Conservation (phyloP, 2,797 vertebrate genomes). For the Enteromius viviparus region DNA sequence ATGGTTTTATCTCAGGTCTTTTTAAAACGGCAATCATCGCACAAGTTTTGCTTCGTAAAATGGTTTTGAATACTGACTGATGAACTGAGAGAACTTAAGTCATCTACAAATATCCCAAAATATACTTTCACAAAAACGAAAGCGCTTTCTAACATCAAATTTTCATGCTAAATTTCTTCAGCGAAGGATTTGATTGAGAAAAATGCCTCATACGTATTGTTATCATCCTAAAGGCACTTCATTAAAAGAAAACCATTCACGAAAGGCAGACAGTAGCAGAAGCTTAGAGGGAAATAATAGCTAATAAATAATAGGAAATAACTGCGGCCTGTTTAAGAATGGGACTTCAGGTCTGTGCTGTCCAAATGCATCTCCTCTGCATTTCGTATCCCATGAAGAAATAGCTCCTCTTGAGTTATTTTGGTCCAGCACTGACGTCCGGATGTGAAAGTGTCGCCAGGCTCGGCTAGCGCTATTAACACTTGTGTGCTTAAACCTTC, state of each 20-base stretch:
- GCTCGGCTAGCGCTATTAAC: background rate
- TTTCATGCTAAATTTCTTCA: background rate
- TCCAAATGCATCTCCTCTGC: background rate
- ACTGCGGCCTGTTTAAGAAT: conserved; percentile 32
- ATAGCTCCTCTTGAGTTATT: background rate
- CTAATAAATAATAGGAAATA: conserved; percentile 73
- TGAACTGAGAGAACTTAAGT: background rate
- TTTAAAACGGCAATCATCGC: conserved; percentile 47
- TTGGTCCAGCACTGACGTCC: background rate
- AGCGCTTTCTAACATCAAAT: conserved; percentile 23
- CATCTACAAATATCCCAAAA: conserved; percentile 8
- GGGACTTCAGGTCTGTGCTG: background rate
- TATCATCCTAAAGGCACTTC: conserved; percentile 92
- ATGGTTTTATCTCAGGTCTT: conserved; percentile 55
- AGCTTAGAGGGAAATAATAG: conserved; percentile 24
- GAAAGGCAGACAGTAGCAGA: conserved; percentile 61
- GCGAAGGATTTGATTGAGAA: conserved; percentile 5
- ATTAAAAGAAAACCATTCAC: conserved; percentile 73
- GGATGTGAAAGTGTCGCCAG: background rate
- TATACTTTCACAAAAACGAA: background rate
- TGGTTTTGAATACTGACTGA: background rate
- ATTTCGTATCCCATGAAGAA: background rate
- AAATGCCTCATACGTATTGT: conserved; percentile 66
- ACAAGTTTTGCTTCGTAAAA: conserved; percentile 13
- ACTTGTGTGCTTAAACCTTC: conserved; percentile 21